A percentile compares a stretch with the other conserved stretches of the same genome.
phyloP scores from a whole-genome alignment of 2,888 invertebrate species.

The Pandemis cinnamomeana region DNA sequence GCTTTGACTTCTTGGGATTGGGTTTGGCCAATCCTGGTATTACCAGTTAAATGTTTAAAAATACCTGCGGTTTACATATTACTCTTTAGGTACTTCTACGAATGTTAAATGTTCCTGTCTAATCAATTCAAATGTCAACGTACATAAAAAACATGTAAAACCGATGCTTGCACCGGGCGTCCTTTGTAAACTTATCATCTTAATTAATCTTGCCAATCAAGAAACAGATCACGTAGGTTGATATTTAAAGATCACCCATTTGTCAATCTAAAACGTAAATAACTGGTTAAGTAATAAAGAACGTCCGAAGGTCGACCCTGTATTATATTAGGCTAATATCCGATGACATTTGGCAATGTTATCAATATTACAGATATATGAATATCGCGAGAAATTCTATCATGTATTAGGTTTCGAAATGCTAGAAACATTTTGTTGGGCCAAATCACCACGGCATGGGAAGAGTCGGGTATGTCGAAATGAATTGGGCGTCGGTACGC shows the following conservation, averaged over 20 bases:
- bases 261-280: conserved; percentile 39
- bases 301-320: conserved; percentile 56
- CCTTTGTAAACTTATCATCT: conserved; percentile 17
- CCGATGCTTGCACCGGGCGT: conserved; percentile 16
- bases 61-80: not conserved
- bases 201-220: conserved; percentile 18
- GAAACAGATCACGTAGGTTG: conserved; percentile 26
- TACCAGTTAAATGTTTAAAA: not conserved
- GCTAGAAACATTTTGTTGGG: conserved; percentile 56
- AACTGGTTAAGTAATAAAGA: conserved; percentile 55
- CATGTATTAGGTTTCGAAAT: conserved; percentile 50
- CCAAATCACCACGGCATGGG: conserved; percentile 53
- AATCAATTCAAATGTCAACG: conserved; percentile 2
- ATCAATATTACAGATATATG: conserved; percentile 34
- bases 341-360: conserved; percentile 49
- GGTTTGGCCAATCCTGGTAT: conserved; percentile 22
- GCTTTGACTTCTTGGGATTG: conserved; percentile 42
- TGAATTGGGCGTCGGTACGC: conserved; percentile 58
- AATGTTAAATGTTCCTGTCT: not conserved
- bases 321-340: conserved; percentile 48
- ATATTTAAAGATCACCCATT: conserved; percentile 36
- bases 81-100: not conserved
- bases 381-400: conserved; percentile 44
- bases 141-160: not conserved
- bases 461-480: conserved; percentile 61